Conservation (phyloP, 2,888 invertebrate genomes). For the Eupithecia inturbata region DNA sequence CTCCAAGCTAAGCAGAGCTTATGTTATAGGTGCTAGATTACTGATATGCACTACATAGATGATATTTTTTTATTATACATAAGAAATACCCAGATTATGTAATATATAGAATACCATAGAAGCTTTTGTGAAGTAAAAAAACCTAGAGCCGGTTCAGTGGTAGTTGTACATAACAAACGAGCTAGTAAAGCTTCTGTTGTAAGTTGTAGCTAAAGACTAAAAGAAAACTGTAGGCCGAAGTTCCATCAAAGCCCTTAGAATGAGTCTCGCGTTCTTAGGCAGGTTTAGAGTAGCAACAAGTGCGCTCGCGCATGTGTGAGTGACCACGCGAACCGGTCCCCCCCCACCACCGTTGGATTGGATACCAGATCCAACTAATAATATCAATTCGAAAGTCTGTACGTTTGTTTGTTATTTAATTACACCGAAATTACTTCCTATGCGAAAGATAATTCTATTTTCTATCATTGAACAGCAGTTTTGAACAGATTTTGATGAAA, state of each 20-base stretch:
- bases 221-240: slow-evolving; percentile 4
- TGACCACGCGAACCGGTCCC: slow-evolving; percentile 67
- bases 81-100: too few species aligned
- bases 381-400: slow-evolving; percentile 20
- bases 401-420: slow-evolving; percentile 12
- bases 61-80: too few species aligned
- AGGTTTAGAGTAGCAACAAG: slow-evolving; percentile 17
- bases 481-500: background rate
- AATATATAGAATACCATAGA: too few species aligned
- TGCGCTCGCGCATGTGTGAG: slow-evolving; percentile 5
- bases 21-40: too few species aligned
- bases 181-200: too few species aligned
- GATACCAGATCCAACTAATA: slow-evolving; percentile 57
- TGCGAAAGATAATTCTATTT: background rate
- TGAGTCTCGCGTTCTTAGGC: slow-evolving; percentile 2
- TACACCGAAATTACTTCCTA: slow-evolving; percentile 7
- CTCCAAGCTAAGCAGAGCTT: too few species aligned
- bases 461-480: background rate
- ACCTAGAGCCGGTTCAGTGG: too few species aligned
- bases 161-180: too few species aligned
- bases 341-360: slow-evolving; percentile 73
- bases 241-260: slow-evolving; percentile 14
- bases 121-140: too few species aligned
- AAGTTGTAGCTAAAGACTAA: background rate
- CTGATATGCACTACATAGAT: too few species aligned